Evolutionary conservation across 2,888 invertebrate genomes (phyloP), one percentile per base, ranked within the genome.

Genomic region (Eurytoma adleriae): DNA sequence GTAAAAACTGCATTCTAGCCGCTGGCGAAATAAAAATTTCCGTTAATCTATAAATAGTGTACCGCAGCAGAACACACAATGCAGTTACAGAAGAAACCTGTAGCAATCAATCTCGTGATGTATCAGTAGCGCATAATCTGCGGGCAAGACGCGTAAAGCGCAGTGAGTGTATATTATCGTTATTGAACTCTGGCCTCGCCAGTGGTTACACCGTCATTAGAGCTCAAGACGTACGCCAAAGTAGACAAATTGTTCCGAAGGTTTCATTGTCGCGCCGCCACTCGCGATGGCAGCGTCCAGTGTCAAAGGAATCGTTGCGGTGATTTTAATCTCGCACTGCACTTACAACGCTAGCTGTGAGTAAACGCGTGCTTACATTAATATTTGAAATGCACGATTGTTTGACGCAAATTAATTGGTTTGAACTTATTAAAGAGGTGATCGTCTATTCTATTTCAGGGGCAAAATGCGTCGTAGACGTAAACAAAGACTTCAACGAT

Each of bases 381-480:
- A 40, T 40, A 40, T 40, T 40, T 40, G 5, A 40, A 40, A 40
- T 40, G 40, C 40, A 1, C 3, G 40, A 40, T 4, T 40, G 4
- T 7, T 7, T 40, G 40, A 40, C 40, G 4, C 7, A 40, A 40
- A 40, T 40, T 40, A 40, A 40, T 40, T 40, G 40, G 4, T 40
- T 40, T 2, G 2, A 24, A 1, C 24, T 24, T 24, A 24, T 24
- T 24, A 24, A 24, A 24, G 2, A 40, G 40, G 1, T 4, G 7
- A 7, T 40, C 40, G 7, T 7, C 3, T 40, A 40, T 7, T 7
- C 4, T 40, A 7, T 40, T 40, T 40, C 18, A 73, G 78, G 27
- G 2, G 57, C 56, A 30, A 67, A 54, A 50, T 80, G 80, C 57
- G 40, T 10, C 0, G 61, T 81, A 54, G 81, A 81, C 57, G n/a